Evolutionary conservation across 2,113 vertebrate species (phyloP).

Genomic region (Neofelis nebulosa): DNA sequence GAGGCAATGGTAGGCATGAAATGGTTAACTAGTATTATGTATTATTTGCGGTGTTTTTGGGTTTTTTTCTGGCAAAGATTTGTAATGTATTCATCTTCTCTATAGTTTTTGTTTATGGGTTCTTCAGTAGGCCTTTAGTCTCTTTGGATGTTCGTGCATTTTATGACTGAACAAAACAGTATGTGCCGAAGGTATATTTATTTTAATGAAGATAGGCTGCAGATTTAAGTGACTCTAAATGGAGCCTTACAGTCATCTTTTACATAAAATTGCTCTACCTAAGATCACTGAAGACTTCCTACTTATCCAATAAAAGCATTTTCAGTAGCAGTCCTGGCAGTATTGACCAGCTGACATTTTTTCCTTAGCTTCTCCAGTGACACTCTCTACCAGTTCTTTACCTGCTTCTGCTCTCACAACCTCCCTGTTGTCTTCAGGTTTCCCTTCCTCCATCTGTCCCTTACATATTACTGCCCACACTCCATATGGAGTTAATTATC

Average conservation of each 20-base stretch:
- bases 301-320: neutral
- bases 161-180: neutral
- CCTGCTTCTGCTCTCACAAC: neutral
- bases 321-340: neutral
- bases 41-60: neutral
- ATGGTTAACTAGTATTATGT: neutral
- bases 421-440: neutral
- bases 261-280: neutral
- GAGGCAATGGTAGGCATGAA: neutral
- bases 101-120: neutral
- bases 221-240: neutral
- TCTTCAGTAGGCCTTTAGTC: neutral
- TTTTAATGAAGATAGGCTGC: neutral
- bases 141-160: neutral
- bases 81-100: neutral
- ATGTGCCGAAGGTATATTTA: neutral
- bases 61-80: neutral
- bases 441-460: neutral
- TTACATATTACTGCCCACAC: neutral
- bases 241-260: neutral
- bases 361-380: neutral
- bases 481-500: neutral
- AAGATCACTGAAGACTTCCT: neutral
- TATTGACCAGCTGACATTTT: neutral
- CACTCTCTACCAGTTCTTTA: neutral